Conservation (phyloP, 1,140 invertebrate genomes). For the Platorchestia sp. region DNA sequence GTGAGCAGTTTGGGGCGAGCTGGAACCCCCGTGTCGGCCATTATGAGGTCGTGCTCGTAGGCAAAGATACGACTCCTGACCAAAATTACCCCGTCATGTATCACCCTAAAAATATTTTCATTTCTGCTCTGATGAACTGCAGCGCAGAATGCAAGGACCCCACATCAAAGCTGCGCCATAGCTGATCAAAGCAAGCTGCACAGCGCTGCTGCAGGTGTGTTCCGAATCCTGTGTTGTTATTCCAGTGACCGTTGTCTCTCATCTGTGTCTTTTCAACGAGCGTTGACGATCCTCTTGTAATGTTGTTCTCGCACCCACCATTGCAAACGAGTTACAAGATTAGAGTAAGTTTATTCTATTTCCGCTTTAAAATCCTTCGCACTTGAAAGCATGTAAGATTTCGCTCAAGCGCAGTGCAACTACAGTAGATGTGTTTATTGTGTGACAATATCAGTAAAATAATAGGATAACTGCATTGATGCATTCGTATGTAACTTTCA, state of each 20-base stretch:
- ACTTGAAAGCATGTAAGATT: no score
- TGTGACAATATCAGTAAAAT: no score
- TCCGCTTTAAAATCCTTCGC: no score
- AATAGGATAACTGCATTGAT: no score
- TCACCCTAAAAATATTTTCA: constrained; percentile 7
- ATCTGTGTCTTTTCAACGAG: background rate
- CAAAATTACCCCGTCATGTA: background rate
- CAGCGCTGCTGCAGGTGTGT: background rate
- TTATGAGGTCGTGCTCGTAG: constrained; percentile 43
- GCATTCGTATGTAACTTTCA: no score
- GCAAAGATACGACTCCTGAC: constrained; percentile 29
- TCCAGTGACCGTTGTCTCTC: background rate
- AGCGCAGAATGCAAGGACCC: background rate
- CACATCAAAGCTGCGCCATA: background rate
- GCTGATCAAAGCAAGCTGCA: background rate
- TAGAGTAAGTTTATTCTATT: no score
- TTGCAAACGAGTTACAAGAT: background rate
- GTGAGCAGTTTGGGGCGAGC: constrained; percentile 14
- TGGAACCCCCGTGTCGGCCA: constrained; percentile 35
- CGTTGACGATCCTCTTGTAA: background rate
- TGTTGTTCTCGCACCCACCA: background rate
- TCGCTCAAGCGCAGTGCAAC: no score
- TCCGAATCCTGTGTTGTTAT: background rate
- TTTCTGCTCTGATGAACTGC: background rate
- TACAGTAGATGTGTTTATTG: no score